Conservation (phyloP, 2,797 vertebrate species). For the Sebastes goodei region DNA sequence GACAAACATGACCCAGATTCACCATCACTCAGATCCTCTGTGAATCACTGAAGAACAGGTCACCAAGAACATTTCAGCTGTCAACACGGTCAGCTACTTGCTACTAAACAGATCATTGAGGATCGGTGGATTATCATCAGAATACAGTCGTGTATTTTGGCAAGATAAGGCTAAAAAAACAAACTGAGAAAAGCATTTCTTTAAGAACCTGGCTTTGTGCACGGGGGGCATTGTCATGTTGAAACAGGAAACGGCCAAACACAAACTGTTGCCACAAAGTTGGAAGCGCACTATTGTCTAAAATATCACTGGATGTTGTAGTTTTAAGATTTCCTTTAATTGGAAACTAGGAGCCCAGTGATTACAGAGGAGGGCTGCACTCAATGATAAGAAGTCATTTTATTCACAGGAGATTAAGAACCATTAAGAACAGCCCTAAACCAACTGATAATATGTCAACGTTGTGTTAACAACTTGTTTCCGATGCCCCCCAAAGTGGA, state of each 20-base stretch:
- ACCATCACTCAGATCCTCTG: not conserved
- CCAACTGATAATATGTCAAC: no score
- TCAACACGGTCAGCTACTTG: not conserved
- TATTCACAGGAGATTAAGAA: no score
- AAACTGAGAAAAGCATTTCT: not conserved
- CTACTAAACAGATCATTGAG: not conserved
- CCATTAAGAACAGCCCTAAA: no score
- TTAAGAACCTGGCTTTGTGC: not conserved
- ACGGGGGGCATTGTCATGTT: not conserved
- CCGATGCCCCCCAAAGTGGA: not conserved
- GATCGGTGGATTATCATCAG: not conserved
- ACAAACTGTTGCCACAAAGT: not conserved
- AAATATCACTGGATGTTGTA: not conserved
- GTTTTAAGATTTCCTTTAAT: no score
- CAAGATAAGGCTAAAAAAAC: not conserved
- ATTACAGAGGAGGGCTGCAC: no score
- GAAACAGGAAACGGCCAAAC: no score
- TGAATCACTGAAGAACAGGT: not conserved
- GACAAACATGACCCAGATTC: slow-evolving; percentile 6
- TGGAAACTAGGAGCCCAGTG: no score
- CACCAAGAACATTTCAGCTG: not conserved
- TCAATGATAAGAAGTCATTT: no score
- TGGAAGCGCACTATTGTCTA: not conserved
- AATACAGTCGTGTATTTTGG: not conserved
- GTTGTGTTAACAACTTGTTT: no score